A percentile compares a stretch with the other conserved stretches of the same genome.
These are phyloP conservation scores for Malurus splendens DNA, from an alignment of 2,797 vertebrate genomes.

Conservation along the genomic window DNA sequence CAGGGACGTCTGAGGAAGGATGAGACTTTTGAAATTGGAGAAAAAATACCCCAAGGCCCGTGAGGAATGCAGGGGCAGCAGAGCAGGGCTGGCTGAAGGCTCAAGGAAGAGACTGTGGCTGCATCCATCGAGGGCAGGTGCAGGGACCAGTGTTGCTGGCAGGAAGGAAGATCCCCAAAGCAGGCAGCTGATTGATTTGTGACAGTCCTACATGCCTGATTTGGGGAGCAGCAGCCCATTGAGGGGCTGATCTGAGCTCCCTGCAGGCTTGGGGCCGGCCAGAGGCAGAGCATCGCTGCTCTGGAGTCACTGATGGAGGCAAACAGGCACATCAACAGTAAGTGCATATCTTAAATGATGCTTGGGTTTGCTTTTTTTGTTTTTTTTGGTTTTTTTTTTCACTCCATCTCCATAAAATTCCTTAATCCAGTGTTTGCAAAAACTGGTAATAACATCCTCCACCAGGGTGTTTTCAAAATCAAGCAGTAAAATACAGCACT, in stretches of 20 bases:
- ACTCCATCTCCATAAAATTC: background rate
- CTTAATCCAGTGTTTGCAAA: background rate
- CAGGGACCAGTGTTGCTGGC: background rate
- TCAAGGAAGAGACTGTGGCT: background rate
- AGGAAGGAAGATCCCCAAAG: background rate
- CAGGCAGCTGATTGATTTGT: background rate
- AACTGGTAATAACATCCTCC: background rate
- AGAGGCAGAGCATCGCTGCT: background rate
- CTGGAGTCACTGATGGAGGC: background rate
- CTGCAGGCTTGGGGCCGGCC: background rate
- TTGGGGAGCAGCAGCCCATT: background rate
- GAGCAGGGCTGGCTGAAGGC: background rate
- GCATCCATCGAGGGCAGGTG: background rate
- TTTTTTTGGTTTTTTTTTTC: background rate
- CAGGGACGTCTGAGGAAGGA: background rate
- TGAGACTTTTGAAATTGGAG: background rate
- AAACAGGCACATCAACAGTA: background rate
- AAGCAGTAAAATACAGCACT: background rate
- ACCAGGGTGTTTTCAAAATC: background rate
- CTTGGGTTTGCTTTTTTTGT: background rate
- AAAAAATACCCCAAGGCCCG: background rate
- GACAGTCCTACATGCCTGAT: background rate
- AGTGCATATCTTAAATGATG: background rate
- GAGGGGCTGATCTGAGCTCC: background rate
- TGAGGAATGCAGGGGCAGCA: background rate